phyloP scores from a whole-genome alignment of 2,888 invertebrate species.

The Drosophila dives region DNA sequence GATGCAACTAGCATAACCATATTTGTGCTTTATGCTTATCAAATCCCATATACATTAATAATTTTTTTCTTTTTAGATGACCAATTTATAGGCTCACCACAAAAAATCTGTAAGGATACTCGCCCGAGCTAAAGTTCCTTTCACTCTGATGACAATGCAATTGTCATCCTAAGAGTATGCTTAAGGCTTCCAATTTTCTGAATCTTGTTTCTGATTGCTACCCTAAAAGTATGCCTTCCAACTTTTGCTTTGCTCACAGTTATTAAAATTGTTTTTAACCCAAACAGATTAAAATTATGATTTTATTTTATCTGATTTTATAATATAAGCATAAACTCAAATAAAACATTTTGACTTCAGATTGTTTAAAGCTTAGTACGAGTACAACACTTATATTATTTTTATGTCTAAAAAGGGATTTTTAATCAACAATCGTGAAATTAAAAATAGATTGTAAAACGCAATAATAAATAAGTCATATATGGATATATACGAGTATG shows the following conservation, averaged over 20 bases:
- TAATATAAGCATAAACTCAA: neutral
- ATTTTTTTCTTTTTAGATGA: neutral
- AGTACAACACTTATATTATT: neutral
- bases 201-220: neutral
- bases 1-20: neutral
- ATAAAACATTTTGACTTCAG: neutral
- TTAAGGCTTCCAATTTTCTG: neutral
- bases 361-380: neutral
- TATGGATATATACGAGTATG: neutral
- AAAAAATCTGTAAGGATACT: neutral
- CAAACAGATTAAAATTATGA: neutral
- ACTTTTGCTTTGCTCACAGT: neutral
- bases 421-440: neutral
- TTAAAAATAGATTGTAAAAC: no score
- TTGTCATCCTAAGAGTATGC: slow-evolving; percentile 1
- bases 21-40: neutral
- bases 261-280: neutral
- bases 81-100: neutral
- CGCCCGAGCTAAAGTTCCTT: neutral
- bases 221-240: neutral
- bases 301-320: neutral
- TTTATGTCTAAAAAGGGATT: neutral
- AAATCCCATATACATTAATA: neutral
- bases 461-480: neutral
- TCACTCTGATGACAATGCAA: neutral